Evolutionary conservation across 1,140 invertebrate species (phyloP), one percentile per base, ranked within the genome.

Genomic region (Spodoptera frugiperda): DNA sequence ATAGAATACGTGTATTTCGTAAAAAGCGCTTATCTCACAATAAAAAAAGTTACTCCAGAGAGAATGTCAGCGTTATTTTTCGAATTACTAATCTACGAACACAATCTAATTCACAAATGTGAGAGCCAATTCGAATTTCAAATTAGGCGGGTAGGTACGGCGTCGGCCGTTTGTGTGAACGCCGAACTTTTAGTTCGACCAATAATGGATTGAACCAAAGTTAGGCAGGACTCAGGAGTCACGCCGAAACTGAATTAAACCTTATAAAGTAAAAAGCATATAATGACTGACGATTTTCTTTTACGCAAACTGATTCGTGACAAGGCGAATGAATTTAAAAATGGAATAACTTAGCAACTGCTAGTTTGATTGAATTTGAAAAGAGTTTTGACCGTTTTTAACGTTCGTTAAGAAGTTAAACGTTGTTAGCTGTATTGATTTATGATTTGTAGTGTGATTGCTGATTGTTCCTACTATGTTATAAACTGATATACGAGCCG

Each of bases 121-220:
- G 55, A 54, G 25, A 57, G 51, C 76, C 48, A 81, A 81, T 81
- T 78, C 78, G 79, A 81, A 81, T 81, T 78, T 74, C 77, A 78
- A 78, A 81, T 81, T 49, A 75, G 48, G 72, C 25, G 68, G 14
- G 55, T 33, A 39, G 30, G 30, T 61, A 33, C 70, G 70, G 61
- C 55, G n/a, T 39, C 33, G 72, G 19, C 51, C 57, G 76, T 78
- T 77, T 78, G 68, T 54, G 63, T 71, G 65, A 71, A 72, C 53
- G 68, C 51, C 76, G 57, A 81, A 81, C 76, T 78, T 80, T 80
- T 71, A 77, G 68, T 70, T 65, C 46, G 46, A 17, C 79, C 77
- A 73, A 76, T 81, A 81, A 81, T 81, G 79, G 79, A 76, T 76
- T 53, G 15, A 46, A 65, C 39, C 71, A 61, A 78, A 81, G 70